Evolutionary conservation across 2,113 vertebrate genomes (phyloP).

Genomic region (Sterna hirundo): DNA sequence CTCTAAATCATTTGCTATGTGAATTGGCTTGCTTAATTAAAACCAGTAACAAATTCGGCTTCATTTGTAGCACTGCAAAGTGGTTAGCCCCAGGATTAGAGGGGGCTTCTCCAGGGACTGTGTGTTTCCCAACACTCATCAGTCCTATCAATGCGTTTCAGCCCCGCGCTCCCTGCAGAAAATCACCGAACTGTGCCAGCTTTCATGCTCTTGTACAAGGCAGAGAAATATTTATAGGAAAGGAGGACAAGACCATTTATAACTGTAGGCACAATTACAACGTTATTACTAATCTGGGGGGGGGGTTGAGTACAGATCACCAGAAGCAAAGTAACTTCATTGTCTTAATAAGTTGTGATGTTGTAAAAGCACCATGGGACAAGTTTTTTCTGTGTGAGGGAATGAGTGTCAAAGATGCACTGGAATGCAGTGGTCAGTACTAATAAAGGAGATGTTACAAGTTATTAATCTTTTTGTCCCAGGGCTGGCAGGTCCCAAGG

Average conservation of each 20-base stretch:
- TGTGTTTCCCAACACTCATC: not conserved
- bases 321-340: not conserved
- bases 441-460: not conserved
- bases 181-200: not conserved
- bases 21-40: not conserved
- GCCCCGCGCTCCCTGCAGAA: not conserved
- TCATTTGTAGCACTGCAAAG: not conserved
- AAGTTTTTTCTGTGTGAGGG: not conserved
- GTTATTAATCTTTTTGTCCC: not conserved
- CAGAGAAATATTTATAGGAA: not conserved
- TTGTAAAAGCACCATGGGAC: not conserved
- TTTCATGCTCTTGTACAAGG: not conserved
- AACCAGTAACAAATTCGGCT: slow-evolving; percentile 2
- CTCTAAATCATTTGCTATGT: not conserved
- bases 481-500: not conserved
- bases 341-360: not conserved
- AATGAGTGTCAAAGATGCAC: not conserved
- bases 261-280: not conserved
- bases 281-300: not conserved
- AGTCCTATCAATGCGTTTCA: not conserved
- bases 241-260: not conserved
- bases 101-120: not conserved
- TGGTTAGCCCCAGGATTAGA: not conserved
- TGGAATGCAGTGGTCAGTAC: not conserved
- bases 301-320: not conserved